These are phyloP conservation scores for Limnothrissa miodon DNA, from an alignment of 2,113 vertebrate genomes.

Conservation along the genomic window DNA sequence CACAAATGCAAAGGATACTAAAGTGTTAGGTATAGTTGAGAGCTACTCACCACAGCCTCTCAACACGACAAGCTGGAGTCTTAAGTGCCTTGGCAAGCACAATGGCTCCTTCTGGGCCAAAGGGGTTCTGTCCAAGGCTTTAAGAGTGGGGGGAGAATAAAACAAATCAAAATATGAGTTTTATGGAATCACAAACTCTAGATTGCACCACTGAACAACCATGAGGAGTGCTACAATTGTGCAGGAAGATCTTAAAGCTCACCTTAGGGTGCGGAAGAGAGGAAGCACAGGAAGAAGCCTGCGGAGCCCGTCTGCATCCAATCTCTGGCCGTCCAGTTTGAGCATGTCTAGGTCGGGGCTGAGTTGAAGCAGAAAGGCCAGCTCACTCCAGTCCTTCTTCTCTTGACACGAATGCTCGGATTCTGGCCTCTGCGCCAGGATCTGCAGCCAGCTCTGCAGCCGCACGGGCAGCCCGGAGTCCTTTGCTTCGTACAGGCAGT, in stretches of 20 bases:
- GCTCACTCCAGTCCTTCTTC: constrained; percentile 52
- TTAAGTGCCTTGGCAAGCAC: constrained; percentile 41
- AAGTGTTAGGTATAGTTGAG: not conserved
- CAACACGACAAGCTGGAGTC: constrained; percentile 52
- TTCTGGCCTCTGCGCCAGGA: constrained; percentile 34
- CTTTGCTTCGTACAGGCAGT: constrained; percentile 57
- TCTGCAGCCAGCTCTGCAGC: constrained; percentile 42
- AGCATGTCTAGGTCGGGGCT: constrained; percentile 46
- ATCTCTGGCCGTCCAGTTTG: constrained; percentile 47
- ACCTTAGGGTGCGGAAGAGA: constrained; percentile 56
- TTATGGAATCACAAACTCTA: not conserved
- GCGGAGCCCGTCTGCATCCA: constrained; percentile 38
- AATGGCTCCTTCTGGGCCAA: constrained; percentile 53
- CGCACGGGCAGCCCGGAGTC: constrained; percentile 45
- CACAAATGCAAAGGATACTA: too few relatives aligned
- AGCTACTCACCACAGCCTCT: constrained; percentile 52
- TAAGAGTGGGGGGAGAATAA: not conserved
- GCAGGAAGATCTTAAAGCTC: not conserved
- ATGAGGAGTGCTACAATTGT: not conserved
- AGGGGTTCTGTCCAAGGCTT: constrained; percentile 55
- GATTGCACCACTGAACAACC: not conserved
- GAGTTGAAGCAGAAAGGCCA: constrained; percentile 56
- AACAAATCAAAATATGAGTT: not conserved
- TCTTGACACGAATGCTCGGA: not conserved
- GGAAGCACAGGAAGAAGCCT: constrained; percentile 52